Evolutionary conservation across 2,113 vertebrate species (phyloP).

Genomic region (Micronycteris hirsuta): DNA sequence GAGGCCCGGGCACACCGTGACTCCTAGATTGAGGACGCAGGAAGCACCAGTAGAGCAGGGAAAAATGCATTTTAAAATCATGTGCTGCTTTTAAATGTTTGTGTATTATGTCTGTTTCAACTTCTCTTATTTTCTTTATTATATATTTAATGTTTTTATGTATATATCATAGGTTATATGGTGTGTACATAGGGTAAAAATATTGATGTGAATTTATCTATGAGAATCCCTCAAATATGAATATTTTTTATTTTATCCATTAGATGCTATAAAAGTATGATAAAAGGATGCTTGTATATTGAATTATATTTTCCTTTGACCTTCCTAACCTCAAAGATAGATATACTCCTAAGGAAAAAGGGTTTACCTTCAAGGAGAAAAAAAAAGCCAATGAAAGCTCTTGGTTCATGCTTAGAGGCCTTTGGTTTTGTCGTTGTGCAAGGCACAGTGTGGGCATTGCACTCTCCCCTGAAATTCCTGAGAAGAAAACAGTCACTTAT

Average conservation of each 20-base stretch:
- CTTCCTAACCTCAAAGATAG: background rate
- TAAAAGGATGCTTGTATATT: background rate
- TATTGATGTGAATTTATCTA: background rate
- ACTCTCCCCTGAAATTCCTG: background rate
- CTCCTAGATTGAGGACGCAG: background rate
- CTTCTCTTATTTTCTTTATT: background rate
- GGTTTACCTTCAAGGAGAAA: background rate
- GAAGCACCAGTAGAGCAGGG: background rate
- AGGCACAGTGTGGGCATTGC: background rate
- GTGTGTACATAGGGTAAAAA: background rate
- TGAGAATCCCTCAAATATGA: background rate
- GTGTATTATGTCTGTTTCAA: background rate
- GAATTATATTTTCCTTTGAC: background rate
- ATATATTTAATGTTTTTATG: background rate
- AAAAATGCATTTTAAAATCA: background rate
- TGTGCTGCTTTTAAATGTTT: background rate
- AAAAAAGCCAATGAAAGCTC: background rate
- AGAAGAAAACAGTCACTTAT: background rate
- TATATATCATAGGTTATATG: background rate
- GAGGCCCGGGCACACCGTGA: background rate
- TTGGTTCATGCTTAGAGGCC: background rate
- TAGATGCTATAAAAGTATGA: background rate
- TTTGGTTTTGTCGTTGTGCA: background rate
- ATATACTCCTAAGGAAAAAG: background rate
- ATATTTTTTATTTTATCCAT: background rate